These are phyloP conservation scores for Myopa tessellatipennis DNA, from an alignment of 2,888 invertebrate species.

Conservation along the genomic window DNA sequence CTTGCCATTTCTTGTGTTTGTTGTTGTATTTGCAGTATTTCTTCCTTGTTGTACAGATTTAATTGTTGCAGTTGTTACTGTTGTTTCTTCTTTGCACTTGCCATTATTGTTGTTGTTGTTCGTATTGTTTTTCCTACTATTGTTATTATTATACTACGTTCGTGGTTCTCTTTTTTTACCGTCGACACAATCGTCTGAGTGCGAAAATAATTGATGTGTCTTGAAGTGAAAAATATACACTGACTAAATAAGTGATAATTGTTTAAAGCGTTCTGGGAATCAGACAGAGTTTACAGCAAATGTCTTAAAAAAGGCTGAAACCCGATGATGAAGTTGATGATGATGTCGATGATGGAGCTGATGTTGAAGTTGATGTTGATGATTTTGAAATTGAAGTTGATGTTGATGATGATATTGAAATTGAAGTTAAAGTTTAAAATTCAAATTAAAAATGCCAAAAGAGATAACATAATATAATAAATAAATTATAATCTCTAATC, in stretches of 20 bases:
- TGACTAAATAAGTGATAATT: slow-evolving; percentile 21
- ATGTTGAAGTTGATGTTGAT: too few species aligned
- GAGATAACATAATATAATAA: too few species aligned
- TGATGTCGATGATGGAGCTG: too few species aligned
- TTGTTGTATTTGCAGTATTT: not conserved
- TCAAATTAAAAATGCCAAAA: too few species aligned
- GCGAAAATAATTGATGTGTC: slow-evolving; percentile 35
- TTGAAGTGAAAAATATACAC: slow-evolving; percentile 35
- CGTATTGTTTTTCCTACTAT: too few species aligned
- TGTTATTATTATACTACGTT: too few species aligned
- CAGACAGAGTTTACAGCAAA: not conserved
- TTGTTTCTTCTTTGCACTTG: not conserved
- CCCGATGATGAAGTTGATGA: too few species aligned
- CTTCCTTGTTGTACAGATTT: slow-evolving; percentile 2
- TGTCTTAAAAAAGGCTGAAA: not conserved
- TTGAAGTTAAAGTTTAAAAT: too few species aligned
- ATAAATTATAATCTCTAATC: too few species aligned
- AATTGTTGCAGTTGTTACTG: slow-evolving; percentile 15
- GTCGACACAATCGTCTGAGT: not conserved
- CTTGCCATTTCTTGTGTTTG: not conserved
- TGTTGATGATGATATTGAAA: too few species aligned
- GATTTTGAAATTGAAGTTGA: too few species aligned
- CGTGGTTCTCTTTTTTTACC: too few species aligned
- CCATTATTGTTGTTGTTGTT: not conserved
- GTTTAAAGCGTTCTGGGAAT: slow-evolving; percentile 15